A percentile compares a stretch with the other conserved stretches of the same genome.
These are phyloP conservation scores for Leptobrachium ailaonicum DNA, from an alignment of 2,113 vertebrate genomes.

Conservation along the genomic window DNA sequence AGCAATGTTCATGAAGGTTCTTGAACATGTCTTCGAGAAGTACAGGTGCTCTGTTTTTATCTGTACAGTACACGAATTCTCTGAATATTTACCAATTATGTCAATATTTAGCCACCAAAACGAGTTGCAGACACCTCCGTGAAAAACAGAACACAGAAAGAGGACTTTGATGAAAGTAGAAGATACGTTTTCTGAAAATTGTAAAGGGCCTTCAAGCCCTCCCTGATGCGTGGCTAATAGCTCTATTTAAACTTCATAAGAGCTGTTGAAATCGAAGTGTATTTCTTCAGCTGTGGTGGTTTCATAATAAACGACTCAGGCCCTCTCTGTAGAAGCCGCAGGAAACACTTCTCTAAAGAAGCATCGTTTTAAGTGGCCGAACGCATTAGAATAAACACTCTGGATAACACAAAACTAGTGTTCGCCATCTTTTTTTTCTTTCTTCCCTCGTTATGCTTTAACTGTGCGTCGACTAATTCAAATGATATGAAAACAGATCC, in stretches of 20 bases:
- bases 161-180: background rate
- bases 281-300: slow-evolving; percentile 28
- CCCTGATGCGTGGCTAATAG: background rate
- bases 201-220: background rate
- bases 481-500: slow-evolving; percentile 44
- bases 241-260: slow-evolving; percentile 9
- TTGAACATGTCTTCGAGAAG: too few species aligned
- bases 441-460: slow-evolving; percentile 13
- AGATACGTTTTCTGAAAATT: background rate
- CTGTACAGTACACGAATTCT: too few species aligned
- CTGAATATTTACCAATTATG: too few species aligned
- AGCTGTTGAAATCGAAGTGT: slow-evolving; percentile 24
- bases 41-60: too few species aligned
- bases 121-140: too few species aligned
- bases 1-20: too few species aligned
- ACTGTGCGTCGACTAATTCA: slow-evolving; percentile 4
- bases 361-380: slow-evolving; percentile 41
- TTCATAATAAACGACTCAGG: slow-evolving; percentile 6
- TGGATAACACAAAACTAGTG: slow-evolving; percentile 33
- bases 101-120: too few species aligned
- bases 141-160: too few species aligned
- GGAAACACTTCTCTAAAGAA: slow-evolving; percentile 23
- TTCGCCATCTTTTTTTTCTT: slow-evolving; percentile 19
- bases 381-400: slow-evolving; percentile 45
- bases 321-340: slow-evolving; percentile 27